A percentile compares a stretch with the other conserved stretches of the same genome.
These are phyloP conservation scores for Brachypalpus laphriformis DNA, from an alignment of 2,888 invertebrate species.

Conservation along the genomic window DNA sequence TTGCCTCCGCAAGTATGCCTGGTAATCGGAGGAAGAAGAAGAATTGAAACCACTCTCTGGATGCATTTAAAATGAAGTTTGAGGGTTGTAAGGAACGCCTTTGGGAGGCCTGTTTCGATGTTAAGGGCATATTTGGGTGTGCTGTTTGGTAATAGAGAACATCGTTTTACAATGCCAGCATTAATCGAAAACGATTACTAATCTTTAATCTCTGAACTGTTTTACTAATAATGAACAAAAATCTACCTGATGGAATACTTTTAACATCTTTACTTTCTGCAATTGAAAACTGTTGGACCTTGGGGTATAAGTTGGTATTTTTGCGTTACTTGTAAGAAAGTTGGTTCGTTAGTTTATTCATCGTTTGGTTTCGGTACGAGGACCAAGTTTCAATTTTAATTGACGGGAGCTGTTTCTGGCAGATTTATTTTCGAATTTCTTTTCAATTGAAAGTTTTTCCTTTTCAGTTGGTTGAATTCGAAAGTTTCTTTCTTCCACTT, in stretches of 20 bases:
- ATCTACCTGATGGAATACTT: neutral
- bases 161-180: neutral
- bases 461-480: slow-evolving; percentile 44
- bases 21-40: no score
- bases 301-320: slow-evolving; percentile 35
- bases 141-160: no score
- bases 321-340: slow-evolving; percentile 49
- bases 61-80: no score
- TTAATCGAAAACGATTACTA: no score
- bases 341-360: slow-evolving; percentile 38
- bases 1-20: no score
- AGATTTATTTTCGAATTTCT: slow-evolving; percentile 52
- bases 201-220: no score
- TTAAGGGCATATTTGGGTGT: no score
- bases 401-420: slow-evolving; percentile 66
- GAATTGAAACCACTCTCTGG: no score
- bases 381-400: slow-evolving; percentile 70
- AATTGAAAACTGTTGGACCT: slow-evolving; percentile 43
- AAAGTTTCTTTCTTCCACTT: slow-evolving; percentile 34
- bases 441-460: slow-evolving; percentile 56
- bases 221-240: neutral
- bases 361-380: slow-evolving; percentile 19
- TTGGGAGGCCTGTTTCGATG: no score
- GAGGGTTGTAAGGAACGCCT: no score
- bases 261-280: neutral